Evolutionary conservation across 1,140 invertebrate species (phyloP).

Genomic region (Heliothis subflexa): DNA sequence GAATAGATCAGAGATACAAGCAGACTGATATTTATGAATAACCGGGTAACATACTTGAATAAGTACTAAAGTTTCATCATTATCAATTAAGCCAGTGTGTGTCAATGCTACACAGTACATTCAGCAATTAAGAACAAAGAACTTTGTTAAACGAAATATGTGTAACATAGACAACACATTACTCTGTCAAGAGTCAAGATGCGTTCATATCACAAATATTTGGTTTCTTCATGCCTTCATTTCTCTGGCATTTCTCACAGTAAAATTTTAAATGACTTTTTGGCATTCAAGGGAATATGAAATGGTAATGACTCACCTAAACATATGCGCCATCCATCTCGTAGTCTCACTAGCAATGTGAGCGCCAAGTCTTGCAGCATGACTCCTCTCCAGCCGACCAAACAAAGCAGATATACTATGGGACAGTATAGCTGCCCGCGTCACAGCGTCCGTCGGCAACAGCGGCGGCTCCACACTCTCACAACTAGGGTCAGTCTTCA

Average conservation of each 20-base stretch:
- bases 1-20: background rate
- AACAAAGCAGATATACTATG: conserved; percentile 92
- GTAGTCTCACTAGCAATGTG: conserved; percentile 92
- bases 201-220: background rate
- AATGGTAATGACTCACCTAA: conserved; percentile 87
- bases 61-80: conserved; percentile 8
- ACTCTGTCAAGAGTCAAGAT: no score
- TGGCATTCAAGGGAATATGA: background rate
- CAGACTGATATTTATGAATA: background rate
- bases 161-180: background rate
- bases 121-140: background rate
- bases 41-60: background rate
- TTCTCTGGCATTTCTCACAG: background rate
- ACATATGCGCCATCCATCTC: conserved; percentile 92
- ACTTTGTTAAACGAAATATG: background rate
- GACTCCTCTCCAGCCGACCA: conserved; percentile 89
- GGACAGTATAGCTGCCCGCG: conserved; percentile 89
- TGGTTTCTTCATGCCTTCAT: background rate
- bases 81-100: background rate
- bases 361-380: conserved; percentile 90
- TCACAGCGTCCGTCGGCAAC: conserved; percentile 84
- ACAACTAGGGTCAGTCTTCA: conserved; percentile 79
- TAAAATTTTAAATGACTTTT: background rate
- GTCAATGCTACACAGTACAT: background rate
- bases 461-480: conserved; percentile 76